Percentiles rank a stretch among this genome's conserved stretches.
Evolutionary conservation across 2,797 vertebrate genomes (phyloP).

Genomic region (Pseudochirops cupreus): DNA sequence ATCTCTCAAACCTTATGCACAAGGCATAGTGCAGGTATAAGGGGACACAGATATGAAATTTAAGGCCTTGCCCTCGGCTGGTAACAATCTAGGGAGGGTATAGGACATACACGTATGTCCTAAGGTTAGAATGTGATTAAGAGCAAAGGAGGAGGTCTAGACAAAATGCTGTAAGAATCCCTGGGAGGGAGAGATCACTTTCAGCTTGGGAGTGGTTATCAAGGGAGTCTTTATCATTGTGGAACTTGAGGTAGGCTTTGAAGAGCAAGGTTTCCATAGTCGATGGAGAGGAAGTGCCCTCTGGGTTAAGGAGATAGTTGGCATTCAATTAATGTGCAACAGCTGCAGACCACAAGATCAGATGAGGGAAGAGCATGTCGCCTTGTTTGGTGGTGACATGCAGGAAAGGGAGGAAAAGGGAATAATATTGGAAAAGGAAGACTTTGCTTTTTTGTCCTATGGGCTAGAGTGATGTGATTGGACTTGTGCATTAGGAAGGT

Average conservation of each 20-base stretch:
- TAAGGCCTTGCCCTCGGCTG: not conserved
- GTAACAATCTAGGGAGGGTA: not conserved
- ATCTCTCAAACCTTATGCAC: not conserved
- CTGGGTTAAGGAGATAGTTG: not conserved
- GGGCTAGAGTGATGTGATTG: not conserved
- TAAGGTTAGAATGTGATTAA: not conserved
- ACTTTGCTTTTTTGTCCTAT: not conserved
- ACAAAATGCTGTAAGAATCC: not conserved
- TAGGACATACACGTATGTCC: not conserved
- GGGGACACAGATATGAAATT: not conserved
- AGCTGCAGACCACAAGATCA: not conserved
- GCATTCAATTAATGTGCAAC: not conserved
- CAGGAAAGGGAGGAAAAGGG: not conserved
- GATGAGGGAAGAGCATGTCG: not conserved
- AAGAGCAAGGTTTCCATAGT: not conserved
- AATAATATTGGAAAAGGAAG: not conserved
- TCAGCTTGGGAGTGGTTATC: not conserved
- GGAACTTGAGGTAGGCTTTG: not conserved
- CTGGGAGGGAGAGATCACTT: not conserved
- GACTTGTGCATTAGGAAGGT: too few relatives aligned
- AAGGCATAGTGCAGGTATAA: not conserved
- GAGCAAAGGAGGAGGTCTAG: not conserved
- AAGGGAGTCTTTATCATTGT: not conserved
- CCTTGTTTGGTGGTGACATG: not conserved
- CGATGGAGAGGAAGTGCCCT: not conserved